phyloP scores from a whole-genome alignment of 2,113 vertebrate genomes.

The Ranitomeya imitator region DNA sequence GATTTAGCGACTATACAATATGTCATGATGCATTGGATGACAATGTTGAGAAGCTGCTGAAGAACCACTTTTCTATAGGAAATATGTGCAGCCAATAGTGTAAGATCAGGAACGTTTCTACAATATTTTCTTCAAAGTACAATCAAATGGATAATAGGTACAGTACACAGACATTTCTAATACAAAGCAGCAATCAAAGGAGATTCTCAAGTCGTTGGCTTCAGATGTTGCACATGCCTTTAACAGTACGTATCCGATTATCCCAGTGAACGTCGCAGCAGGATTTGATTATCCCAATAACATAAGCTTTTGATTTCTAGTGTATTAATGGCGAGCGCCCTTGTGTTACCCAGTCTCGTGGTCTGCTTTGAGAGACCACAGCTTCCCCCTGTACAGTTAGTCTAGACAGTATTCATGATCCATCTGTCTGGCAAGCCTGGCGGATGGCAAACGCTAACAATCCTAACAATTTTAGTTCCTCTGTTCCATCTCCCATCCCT shows the following conservation, averaged over 20 bases:
- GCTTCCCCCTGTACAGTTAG: constrained; percentile 75
- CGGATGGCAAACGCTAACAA: constrained; percentile 90
- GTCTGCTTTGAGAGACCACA: constrained; percentile 80
- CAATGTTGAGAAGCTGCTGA: too few relatives aligned
- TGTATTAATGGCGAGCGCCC: constrained; percentile 70
- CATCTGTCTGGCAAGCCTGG: constrained; percentile 94
- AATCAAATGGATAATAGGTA: not conserved
- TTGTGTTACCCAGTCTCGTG: constrained; percentile 75
- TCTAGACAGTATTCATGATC: constrained; percentile 99
- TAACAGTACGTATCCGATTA: not conserved
- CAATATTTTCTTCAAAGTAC: not conserved
- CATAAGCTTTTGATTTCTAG: constrained; percentile 65
- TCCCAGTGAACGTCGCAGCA: not conserved
- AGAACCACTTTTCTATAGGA: too few relatives aligned
- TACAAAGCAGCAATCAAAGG: not conserved
- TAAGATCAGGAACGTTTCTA: too few relatives aligned
- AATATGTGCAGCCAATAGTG: too few relatives aligned
- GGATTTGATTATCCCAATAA: constrained; percentile 47
- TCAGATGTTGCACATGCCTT: not conserved
- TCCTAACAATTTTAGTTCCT: constrained; percentile 75
- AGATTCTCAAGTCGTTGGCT: not conserved
- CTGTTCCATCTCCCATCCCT: constrained; percentile 70
- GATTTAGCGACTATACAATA: too few relatives aligned
- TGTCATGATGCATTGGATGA: too few relatives aligned
- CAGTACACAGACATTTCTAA: not conserved